These are phyloP conservation scores for Drosophila watanabei DNA, from an alignment of 1,140 invertebrate species.

Conservation along the genomic window DNA sequence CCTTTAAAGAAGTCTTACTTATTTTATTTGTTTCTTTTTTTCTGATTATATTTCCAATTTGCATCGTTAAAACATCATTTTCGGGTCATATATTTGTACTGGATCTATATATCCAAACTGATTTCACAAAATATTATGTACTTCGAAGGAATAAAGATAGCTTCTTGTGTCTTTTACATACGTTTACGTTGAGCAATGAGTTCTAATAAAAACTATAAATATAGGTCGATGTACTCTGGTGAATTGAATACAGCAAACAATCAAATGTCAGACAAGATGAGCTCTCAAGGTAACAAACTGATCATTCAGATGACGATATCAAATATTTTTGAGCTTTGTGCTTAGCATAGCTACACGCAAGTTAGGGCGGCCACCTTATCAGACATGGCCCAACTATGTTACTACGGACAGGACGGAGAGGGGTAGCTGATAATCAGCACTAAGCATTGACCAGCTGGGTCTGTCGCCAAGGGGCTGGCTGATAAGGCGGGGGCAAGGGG, in stretches of 20 bases:
- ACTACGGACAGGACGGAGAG: not conserved
- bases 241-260: conserved; percentile 31
- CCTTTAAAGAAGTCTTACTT: too few relatives aligned
- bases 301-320: not conserved
- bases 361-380: conserved; percentile 24
- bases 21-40: too few relatives aligned
- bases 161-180: too few relatives aligned
- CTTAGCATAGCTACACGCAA: conserved; percentile 46
- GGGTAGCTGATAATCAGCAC: conserved; percentile 28
- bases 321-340: not conserved
- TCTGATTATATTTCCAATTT: too few relatives aligned
- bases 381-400: conserved; percentile 13
- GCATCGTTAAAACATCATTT: too few relatives aligned
- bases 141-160: too few relatives aligned
- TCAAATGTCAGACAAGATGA: conserved; percentile 1
- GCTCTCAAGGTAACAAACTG: conserved; percentile 4
- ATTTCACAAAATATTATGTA: too few relatives aligned
- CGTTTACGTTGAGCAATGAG: not conserved
- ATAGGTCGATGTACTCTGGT: not conserved
- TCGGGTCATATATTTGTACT: too few relatives aligned
- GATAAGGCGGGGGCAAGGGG: conserved; percentile 39
- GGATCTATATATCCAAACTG: too few relatives aligned
- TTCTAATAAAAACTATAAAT: not conserved
- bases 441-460: conserved; percentile 18
- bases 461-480: conserved; percentile 57